These are phyloP conservation scores for Ciconia boyciana DNA, from an alignment of 2,113 vertebrate species.

Conservation along the genomic window DNA sequence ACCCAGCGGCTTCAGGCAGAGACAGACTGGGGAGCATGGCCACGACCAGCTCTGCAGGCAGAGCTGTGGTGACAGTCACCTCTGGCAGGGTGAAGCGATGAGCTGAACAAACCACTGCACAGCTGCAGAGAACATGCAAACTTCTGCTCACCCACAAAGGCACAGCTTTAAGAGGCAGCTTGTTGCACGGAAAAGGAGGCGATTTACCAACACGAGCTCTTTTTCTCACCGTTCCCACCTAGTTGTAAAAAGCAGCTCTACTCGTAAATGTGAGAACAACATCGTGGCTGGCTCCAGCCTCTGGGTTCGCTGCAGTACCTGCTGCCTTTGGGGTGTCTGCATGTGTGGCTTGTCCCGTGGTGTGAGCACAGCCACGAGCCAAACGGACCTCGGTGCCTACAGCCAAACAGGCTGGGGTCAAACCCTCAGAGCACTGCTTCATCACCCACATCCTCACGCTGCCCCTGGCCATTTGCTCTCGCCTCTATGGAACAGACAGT, in stretches of 20 bases:
- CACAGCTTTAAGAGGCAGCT: background rate
- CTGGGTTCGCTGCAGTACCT: background rate
- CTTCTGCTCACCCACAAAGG: background rate
- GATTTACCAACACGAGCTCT: background rate
- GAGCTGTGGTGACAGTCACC: background rate
- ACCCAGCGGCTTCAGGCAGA: background rate
- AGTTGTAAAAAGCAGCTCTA: background rate
- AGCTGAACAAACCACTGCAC: background rate
- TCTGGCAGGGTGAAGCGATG: background rate
- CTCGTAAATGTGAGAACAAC: background rate
- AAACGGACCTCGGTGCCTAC: background rate
- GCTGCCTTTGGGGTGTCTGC: background rate
- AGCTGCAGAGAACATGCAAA: background rate
- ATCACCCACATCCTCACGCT: background rate
- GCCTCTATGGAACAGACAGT: too few species aligned
- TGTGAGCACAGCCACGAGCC: background rate
- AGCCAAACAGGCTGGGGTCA: background rate
- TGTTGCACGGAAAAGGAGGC: background rate
- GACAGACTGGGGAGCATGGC: background rate
- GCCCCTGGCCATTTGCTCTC: too few species aligned
- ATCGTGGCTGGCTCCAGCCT: background rate
- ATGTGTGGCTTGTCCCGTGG: background rate
- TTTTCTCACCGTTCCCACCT: background rate
- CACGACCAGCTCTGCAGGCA: background rate
- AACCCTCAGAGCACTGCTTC: background rate